Conservation (phyloP, 2,888 invertebrate species). For the Aporophyla nigra region DNA sequence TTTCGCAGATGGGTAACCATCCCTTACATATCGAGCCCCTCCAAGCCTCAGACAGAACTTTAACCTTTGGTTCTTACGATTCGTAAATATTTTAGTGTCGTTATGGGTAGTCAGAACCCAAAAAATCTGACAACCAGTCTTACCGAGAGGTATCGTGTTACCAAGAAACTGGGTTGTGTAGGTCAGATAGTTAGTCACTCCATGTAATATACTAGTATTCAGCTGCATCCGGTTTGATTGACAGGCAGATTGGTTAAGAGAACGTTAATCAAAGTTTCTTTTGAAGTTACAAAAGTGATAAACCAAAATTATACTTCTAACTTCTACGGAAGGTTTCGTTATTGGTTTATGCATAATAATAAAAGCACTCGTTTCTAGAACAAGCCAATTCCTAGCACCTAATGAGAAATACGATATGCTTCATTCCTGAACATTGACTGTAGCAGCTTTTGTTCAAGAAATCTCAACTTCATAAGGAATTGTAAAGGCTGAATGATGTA, state of each 20-base stretch:
- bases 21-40: background rate
- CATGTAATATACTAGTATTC: too few species aligned
- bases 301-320: background rate
- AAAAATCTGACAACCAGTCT: background rate
- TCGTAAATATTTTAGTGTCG: background rate
- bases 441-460: conserved; percentile 19
- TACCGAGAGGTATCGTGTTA: background rate
- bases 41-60: background rate
- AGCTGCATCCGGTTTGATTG: too few species aligned
- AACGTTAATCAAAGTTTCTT: background rate
- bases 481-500: background rate
- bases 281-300: background rate
- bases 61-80: background rate
- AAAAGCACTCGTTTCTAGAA: background rate
- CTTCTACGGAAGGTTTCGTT: conserved; percentile 5
- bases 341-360: conserved; percentile 11
- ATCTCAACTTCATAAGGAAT: conserved; percentile 17
- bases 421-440: conserved; percentile 6
- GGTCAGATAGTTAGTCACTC: background rate
- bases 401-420: conserved; percentile 9
- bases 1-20: background rate
- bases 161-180: background rate
- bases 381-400: background rate
- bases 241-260: background rate
- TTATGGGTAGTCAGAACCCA: background rate